phyloP scores from a whole-genome alignment of 2,888 invertebrate species.

The Mactromeris polynyma region DNA sequence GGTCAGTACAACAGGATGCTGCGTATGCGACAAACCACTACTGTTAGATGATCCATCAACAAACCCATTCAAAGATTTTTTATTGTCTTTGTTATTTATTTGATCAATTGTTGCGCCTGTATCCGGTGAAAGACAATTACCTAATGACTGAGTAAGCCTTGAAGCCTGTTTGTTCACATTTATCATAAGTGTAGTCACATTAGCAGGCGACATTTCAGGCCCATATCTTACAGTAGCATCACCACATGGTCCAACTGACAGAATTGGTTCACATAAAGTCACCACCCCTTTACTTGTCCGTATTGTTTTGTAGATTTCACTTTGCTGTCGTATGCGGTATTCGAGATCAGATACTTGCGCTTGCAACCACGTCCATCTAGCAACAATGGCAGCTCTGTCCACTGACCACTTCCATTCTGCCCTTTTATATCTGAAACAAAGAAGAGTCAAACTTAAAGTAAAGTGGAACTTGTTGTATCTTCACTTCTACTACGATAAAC shows the following conservation, averaged over 20 bases:
- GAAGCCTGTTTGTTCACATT: conserved; percentile 85
- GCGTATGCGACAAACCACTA: conserved; percentile 35
- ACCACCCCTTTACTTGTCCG: conserved; percentile 90
- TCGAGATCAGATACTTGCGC: conserved; percentile 97
- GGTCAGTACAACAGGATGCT: conserved; percentile 1
- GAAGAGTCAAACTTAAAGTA: background rate
- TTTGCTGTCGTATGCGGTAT: conserved; percentile 95
- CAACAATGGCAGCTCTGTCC: conserved; percentile 93
- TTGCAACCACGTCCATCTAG: conserved; percentile 96
- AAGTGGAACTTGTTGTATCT: too few relatives aligned
- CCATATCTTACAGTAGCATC: conserved; percentile 25
- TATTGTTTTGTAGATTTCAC: conserved; percentile 90
- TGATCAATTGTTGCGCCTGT: conserved; percentile 37
- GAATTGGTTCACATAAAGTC: conserved; percentile 83
- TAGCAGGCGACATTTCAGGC: conserved; percentile 81
- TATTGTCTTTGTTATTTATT: conserved; percentile 37
- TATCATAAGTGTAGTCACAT: conserved; percentile 82
- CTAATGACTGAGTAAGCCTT: conserved; percentile 82
- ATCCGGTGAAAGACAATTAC: conserved; percentile 82
- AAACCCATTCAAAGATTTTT: conserved; percentile 73
- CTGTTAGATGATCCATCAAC: conserved; percentile 16
- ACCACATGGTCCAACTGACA: conserved; percentile 49
- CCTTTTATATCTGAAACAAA: conserved; percentile 87
- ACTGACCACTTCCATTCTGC: conserved; percentile 89
- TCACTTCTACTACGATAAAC: too few relatives aligned